Base-by-base conservation (phyloP, 2,797 vertebrate genomes). In the Carduelis carduelis region DNA sequence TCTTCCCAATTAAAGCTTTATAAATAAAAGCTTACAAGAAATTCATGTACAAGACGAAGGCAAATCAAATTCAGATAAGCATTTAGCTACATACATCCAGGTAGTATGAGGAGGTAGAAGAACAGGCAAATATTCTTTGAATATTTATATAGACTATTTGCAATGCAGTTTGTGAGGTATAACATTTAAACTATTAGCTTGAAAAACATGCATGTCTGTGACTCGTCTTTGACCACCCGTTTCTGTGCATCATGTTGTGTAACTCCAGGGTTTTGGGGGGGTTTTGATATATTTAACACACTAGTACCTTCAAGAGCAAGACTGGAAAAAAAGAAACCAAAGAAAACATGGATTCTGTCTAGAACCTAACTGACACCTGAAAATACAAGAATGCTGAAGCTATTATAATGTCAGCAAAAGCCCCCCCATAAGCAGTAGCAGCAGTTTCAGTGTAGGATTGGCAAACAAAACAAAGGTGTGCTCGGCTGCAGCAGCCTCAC, bases 1-100 rank as follows among this genome's bases (percentile, higher is more conserved):
- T 50, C 68, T 74, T 49, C 87, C 75, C 56, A 88, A 82, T 14
- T 78, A 66, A 90, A 95, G 64, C 34, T 80, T 47, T 26, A 76
- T 30, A 60, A 76, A 69, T 44, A 56, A 22, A 59, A 93, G 19
- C 55, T 53, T 37, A 83, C 27, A 81, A 79, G 64, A 83, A 83
- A 88, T 18, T 22, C n/a, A 16, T 16, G 15, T 44, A 47, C 15
- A 85, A 59, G 23, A 41, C 3, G 1, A 52, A 81, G 85, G n/a
- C 12, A 78, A 53, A 91, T 23, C 24, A 78, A 39, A 86, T 56
- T 86, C 82, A 92, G 41, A 26, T 22, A 74, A 74, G 39, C 50
- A 83, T 63, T 81, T 61, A 69, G 11, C 47, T 78, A 68, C n/a
- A 22, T 7, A 46, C 8, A 65, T 50, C n/a, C 2, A 5, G 21